Conservation (phyloP, 2,113 vertebrate species). For the Pachyramphus minor region DNA sequence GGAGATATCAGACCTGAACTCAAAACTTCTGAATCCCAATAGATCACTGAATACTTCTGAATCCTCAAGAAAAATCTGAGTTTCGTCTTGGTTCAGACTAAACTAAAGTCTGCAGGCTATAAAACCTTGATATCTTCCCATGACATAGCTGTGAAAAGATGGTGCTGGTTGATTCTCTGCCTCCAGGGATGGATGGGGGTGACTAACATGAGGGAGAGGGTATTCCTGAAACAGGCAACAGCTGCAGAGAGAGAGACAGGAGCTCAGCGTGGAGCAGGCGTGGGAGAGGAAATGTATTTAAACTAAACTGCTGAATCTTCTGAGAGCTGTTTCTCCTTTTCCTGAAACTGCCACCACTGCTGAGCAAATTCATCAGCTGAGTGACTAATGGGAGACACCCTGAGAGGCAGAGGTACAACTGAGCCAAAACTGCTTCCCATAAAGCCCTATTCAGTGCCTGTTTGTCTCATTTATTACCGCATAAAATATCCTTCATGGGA, state of each 20-base stretch:
- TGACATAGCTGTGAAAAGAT: not conserved
- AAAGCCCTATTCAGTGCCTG: conserved; percentile 48
- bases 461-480: conserved; percentile 60
- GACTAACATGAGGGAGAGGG: conserved; percentile 3
- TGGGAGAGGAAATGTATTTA: conserved; percentile 55
- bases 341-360: conserved; percentile 45
- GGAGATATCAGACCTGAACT: not conserved
- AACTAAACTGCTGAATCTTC: conserved; percentile 56
- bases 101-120: not conserved
- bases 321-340: conserved; percentile 45
- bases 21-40: not conserved
- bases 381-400: conserved; percentile 54
- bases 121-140: not conserved
- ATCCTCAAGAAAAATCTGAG: not conserved
- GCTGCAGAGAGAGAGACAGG: not conserved
- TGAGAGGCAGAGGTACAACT: conserved; percentile 32
- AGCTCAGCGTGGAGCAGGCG: not conserved
- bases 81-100: not conserved
- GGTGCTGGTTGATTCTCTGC: not conserved
- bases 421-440: conserved; percentile 53
- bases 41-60: not conserved
- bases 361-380: conserved; percentile 59
- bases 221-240: not conserved
- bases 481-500: conserved; percentile 51
- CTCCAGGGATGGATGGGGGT: not conserved